Percentiles rank a stretch among this genome's conserved stretches.
Conservation (phyloP, 2,797 vertebrate species). For the Phyllotis vaccarum region DNA sequence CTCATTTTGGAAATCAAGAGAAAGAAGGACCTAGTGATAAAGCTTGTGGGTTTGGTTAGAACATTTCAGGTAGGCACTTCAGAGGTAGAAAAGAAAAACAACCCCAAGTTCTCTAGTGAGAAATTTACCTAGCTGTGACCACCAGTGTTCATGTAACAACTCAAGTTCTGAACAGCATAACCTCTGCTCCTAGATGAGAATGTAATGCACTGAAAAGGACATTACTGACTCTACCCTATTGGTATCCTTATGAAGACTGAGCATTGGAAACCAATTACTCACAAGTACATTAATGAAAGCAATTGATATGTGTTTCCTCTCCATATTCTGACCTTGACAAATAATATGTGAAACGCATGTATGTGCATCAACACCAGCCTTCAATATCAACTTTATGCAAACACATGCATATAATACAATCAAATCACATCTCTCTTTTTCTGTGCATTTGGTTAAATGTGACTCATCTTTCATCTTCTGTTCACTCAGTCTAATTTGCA, state of each 20-base stretch:
- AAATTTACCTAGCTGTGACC: neutral
- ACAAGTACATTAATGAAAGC: neutral
- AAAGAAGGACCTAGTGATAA: neutral
- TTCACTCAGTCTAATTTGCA: neutral
- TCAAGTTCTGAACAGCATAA: neutral
- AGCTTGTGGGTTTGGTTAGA: neutral
- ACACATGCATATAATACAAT: neutral
- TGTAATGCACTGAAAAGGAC: neutral
- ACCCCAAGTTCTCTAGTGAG: neutral
- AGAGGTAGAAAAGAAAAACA: neutral
- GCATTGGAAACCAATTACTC: neutral
- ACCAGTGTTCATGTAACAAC: neutral
- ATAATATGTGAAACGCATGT: neutral
- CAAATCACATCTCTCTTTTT: neutral
- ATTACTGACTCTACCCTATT: conserved; percentile 59
- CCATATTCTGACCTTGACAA: neutral
- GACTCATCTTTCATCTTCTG: neutral
- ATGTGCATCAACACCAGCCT: neutral
- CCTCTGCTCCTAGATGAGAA: conserved; percentile 16
- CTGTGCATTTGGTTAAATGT: neutral
- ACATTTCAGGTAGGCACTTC: neutral
- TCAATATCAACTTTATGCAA: neutral
- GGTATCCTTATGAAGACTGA: conserved; percentile 4
- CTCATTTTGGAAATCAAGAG: neutral
- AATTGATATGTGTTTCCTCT: neutral